A percentile compares a stretch with the other conserved stretches of the same genome.
Evolutionary conservation across 2,888 invertebrate species (phyloP).

Genomic region (Palloptera scutellata): DNA sequence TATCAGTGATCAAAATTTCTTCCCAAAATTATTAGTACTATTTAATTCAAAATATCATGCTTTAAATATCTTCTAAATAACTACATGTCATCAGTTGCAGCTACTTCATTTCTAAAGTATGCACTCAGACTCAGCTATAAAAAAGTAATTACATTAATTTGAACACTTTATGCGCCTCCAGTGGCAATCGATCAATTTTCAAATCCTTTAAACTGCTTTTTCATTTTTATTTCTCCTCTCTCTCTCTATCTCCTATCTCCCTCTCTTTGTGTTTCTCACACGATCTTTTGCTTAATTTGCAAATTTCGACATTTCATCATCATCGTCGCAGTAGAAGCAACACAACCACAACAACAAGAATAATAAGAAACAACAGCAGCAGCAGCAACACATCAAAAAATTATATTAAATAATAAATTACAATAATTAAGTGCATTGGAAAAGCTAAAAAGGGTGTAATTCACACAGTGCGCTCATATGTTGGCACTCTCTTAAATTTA

Average conservation of each 20-base stretch:
- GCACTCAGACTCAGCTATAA: too few relatives aligned
- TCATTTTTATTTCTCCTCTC: slow-evolving; percentile 10
- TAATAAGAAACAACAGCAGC: slow-evolving; percentile 5
- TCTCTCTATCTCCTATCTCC: not conserved
- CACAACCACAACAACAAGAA: not conserved
- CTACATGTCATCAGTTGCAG: too few relatives aligned
- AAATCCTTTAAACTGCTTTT: slow-evolving; percentile 32
- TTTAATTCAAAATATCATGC: too few relatives aligned
- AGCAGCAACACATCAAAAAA: slow-evolving; percentile 16
- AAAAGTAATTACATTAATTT: slow-evolving; percentile 55
- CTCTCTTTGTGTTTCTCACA: too few relatives aligned
- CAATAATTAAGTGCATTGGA: slow-evolving; percentile 63
- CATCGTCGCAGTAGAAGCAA: slow-evolving; percentile 35
- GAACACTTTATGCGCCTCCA: slow-evolving; percentile 45
- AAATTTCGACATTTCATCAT: slow-evolving; percentile 58
- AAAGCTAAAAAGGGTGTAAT: slow-evolving; percentile 50
- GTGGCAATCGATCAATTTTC: slow-evolving; percentile 58
- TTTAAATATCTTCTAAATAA: too few relatives aligned
- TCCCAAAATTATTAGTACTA: too few relatives aligned
- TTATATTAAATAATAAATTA: slow-evolving; percentile 55
- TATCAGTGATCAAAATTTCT: too few relatives aligned
- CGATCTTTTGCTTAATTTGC: slow-evolving; percentile 47
- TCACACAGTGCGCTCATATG: slow-evolving; percentile 51
- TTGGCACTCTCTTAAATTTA: slow-evolving; percentile 61
- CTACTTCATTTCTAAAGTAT: not conserved